These are phyloP conservation scores for Ptiloglossa arizonensis DNA, from an alignment of 1,140 invertebrate genomes.

Conservation along the genomic window DNA sequence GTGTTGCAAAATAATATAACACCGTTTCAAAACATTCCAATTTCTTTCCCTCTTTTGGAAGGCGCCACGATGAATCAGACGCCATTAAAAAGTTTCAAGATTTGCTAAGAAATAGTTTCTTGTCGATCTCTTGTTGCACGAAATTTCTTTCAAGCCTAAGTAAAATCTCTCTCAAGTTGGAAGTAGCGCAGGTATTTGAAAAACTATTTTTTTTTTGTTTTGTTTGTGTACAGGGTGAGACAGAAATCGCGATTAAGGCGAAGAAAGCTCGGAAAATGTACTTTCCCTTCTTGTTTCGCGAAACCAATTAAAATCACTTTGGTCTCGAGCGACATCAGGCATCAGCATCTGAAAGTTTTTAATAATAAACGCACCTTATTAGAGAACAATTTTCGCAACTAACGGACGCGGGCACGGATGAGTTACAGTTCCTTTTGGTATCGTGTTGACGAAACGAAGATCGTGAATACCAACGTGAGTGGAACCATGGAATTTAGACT, in stretches of 20 bases:
- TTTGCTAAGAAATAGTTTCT: neutral
- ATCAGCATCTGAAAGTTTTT: neutral
- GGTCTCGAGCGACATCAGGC: neutral
- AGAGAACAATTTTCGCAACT: neutral
- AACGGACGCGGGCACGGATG: neutral
- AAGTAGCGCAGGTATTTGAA: too few species aligned
- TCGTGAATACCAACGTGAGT: constrained; percentile 4
- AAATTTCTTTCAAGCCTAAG: neutral
- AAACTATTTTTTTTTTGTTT: too few species aligned
- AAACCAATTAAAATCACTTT: neutral
- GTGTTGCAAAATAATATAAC: neutral
- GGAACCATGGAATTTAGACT: constrained; percentile 2
- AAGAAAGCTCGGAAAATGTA: too few species aligned
- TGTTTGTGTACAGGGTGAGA: too few species aligned
- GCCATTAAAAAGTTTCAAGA: neutral
- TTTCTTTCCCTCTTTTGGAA: neutral
- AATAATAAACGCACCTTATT: neutral
- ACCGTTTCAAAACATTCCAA: constrained; percentile 6
- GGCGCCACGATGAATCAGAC: neutral
- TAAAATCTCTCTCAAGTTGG: too few species aligned
- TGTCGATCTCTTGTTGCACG: neutral
- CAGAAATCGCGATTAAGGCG: too few species aligned
- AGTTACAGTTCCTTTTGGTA: neutral
- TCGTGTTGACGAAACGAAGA: constrained; percentile 7
- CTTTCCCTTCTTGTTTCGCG: too few species aligned